phyloP scores from a whole-genome alignment of 2,113 vertebrate species.

The Odontophorus gujanensis region DNA sequence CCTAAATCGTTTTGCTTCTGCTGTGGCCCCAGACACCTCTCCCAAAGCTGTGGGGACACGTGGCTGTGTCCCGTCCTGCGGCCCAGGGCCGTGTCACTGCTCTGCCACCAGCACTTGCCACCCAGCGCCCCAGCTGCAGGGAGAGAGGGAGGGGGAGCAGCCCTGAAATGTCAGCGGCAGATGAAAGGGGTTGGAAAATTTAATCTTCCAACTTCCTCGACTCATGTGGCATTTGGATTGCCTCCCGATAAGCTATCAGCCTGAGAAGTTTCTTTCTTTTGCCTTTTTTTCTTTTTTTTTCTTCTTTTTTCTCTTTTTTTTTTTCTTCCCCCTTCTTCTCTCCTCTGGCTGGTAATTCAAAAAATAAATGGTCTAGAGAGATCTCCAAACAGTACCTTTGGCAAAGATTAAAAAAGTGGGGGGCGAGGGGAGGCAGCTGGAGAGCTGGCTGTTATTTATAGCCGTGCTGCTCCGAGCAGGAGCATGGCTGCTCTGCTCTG shows the following conservation, averaged over 20 bases:
- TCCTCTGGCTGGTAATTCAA: constrained; percentile 84
- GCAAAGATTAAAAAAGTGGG: constrained; percentile 77
- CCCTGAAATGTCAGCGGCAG: constrained; percentile 83
- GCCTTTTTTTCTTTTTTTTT: constrained; percentile 58
- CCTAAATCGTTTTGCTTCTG: background rate
- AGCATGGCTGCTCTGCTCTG: background rate
- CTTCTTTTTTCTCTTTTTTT: background rate
- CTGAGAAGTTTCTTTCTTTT: constrained; percentile 73
- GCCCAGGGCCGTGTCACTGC: background rate
- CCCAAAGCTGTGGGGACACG: background rate
- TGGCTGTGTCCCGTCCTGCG: background rate
- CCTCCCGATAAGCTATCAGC: constrained; percentile 83
- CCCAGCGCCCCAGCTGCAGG: background rate
- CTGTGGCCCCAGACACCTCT: too few relatives aligned
- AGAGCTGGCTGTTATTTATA: constrained; percentile 69
- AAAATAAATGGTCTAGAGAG: constrained; percentile 85
- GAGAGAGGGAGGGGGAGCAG: constrained; percentile 17
- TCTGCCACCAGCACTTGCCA: background rate
- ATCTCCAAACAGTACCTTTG: constrained; percentile 84
- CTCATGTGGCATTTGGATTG: constrained; percentile 87
- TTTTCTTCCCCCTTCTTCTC: constrained; percentile 43
- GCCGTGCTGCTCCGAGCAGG: constrained; percentile 36
- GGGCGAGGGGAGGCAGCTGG: constrained; percentile 43
- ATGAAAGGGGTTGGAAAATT: constrained; percentile 82
- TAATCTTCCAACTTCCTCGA: constrained; percentile 84